Evolutionary conservation across 2,888 invertebrate genomes (phyloP).

Genomic region (Epinotia bilunana): DNA sequence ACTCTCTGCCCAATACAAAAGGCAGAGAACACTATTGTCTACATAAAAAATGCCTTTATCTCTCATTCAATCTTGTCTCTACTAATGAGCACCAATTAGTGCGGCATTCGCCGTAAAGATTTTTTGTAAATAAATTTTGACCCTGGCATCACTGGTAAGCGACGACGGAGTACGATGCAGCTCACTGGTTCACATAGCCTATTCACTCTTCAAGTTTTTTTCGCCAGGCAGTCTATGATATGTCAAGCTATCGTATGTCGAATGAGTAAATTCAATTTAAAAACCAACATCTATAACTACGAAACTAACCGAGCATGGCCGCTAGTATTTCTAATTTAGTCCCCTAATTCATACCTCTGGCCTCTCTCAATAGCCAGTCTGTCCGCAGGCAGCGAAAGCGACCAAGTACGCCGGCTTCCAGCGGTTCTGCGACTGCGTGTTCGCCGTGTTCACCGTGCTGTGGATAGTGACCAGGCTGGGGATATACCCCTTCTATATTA

Average conservation of each 20-base stretch:
- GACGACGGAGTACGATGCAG: too few relatives aligned
- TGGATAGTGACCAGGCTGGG: slow-evolving; percentile 97
- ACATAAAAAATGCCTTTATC: too few relatives aligned
- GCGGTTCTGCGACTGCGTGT: slow-evolving; percentile 93
- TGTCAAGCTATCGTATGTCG: not conserved
- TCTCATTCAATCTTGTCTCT: too few relatives aligned
- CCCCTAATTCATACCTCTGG: not conserved
- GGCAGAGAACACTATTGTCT: too few relatives aligned
- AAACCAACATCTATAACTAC: not conserved
- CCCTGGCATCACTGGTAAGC: too few relatives aligned
- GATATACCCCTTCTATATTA: slow-evolving; percentile 95
- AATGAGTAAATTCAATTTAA: not conserved
- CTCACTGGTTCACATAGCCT: too few relatives aligned
- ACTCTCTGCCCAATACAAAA: too few relatives aligned
- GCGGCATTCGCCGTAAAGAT: too few relatives aligned
- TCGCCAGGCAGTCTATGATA: too few relatives aligned
- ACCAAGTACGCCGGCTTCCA: slow-evolving; percentile 96
- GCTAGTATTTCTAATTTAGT: slow-evolving; percentile 12
- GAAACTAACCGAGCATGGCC: not conserved
- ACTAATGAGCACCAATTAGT: too few relatives aligned
- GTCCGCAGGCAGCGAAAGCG: slow-evolving; percentile 93
- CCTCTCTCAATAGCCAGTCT: slow-evolving; percentile 56
- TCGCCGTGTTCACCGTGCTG: slow-evolving; percentile 93
- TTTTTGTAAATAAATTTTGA: too few relatives aligned
- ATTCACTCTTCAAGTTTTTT: too few relatives aligned